Percentiles rank a stretch among this genome's conserved stretches.
phyloP scores from a whole-genome alignment of 2,113 vertebrate species.

The Tamias sibiricus region DNA sequence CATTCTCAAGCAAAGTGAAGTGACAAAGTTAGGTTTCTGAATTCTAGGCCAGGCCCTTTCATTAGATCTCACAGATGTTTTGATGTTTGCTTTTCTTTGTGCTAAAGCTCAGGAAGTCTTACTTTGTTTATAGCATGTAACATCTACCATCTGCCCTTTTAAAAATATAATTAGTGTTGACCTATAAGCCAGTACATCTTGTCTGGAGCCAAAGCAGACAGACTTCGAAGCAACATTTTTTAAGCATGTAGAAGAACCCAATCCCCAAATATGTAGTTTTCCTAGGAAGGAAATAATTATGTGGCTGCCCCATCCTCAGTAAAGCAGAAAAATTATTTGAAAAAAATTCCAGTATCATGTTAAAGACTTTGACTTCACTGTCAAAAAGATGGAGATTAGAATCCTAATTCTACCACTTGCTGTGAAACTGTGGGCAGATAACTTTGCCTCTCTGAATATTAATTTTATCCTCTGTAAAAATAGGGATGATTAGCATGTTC shows the following conservation, averaged over 20 bases:
- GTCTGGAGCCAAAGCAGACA: background rate
- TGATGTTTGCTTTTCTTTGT: background rate
- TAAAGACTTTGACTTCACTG: background rate
- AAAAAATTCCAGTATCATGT: background rate
- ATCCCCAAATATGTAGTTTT: background rate
- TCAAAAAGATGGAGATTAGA: background rate
- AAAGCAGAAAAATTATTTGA: background rate
- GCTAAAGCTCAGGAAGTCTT: background rate
- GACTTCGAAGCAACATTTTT: background rate
- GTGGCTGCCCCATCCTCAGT: background rate
- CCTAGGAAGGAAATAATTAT: background rate
- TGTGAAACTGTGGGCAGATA: background rate
- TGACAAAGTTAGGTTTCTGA: background rate
- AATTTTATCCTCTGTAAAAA: background rate
- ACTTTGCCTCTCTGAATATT: background rate
- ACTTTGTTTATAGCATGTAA: background rate
- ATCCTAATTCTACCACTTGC: background rate
- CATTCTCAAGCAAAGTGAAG: background rate
- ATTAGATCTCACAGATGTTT: background rate
- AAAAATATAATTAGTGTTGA: background rate
- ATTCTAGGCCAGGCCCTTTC: background rate
- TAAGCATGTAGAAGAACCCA: background rate
- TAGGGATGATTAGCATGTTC: background rate
- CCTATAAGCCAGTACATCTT: background rate
- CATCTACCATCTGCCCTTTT: background rate